These are phyloP conservation scores for Entelurus aequoreus DNA, from an alignment of 2,113 vertebrate species.

Conservation along the genomic window DNA sequence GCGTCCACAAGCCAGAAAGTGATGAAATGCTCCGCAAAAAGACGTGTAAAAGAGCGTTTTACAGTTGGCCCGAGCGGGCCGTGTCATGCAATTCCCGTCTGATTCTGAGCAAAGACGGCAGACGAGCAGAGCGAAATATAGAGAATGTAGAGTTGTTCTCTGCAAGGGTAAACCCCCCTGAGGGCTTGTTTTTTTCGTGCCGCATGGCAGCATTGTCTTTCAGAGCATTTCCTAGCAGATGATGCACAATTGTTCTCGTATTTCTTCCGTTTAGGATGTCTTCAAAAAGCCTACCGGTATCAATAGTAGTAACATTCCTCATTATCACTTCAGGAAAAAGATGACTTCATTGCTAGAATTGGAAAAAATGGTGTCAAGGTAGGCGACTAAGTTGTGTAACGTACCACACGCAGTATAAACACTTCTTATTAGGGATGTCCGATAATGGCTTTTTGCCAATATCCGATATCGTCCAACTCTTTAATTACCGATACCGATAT, in stretches of 20 bases:
- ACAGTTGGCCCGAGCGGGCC: constrained; percentile 8
- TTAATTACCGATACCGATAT: no score
- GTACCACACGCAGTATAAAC: no score
- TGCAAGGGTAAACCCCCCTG: not conserved
- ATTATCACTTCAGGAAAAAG: no score
- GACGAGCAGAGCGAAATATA: not conserved
- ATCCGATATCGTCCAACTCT: no score
- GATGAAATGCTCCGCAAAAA: constrained; percentile 27
- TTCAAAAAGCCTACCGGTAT: not conserved
- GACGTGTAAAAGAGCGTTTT: constrained; percentile 34
- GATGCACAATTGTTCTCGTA: not conserved
- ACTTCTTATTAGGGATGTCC: no score
- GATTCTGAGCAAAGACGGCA: constrained; percentile 15
- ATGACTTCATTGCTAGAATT: no score
- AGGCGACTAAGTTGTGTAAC: no score
- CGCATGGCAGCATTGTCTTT: constrained; percentile 5
- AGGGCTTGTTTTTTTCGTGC: not conserved
- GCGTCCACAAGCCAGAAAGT: constrained; percentile 8
- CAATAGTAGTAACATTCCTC: no score
- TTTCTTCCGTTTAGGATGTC: not conserved
- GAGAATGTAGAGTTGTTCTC: constrained; percentile 14
- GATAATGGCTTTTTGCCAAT: no score
- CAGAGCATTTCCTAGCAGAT: not conserved
- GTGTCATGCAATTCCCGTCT: constrained; percentile 21
- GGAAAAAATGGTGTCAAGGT: no score